A percentile compares a stretch with the other conserved stretches of the same genome.
Conservation (phyloP, 2,113 vertebrate species). For the Meriones unguiculatus region DNA sequence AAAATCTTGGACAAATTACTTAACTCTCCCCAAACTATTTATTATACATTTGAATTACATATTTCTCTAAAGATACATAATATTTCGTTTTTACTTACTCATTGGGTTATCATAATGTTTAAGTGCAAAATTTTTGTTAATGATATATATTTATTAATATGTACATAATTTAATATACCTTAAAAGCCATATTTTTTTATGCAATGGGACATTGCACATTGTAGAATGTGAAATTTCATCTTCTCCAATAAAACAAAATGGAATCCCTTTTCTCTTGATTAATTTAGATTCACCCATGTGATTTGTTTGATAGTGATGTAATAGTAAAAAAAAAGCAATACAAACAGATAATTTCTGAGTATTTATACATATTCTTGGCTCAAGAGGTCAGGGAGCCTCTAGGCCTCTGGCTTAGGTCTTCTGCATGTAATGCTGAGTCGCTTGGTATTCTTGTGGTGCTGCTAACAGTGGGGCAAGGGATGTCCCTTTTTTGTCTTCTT, state of each 20-base stretch:
- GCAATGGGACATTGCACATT: background rate
- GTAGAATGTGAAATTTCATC: background rate
- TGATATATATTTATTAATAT: background rate
- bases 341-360: background rate
- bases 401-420: no score
- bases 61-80: background rate
- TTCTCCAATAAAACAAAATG: background rate
- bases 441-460: no score
- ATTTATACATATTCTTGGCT: background rate
- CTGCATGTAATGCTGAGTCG: no score
- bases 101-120: background rate
- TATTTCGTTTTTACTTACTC: background rate
- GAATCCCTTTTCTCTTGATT: background rate
- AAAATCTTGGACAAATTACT: background rate
- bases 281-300: background rate
- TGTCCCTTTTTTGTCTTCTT: no score
- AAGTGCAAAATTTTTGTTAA: background rate
- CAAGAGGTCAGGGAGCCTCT: no score
- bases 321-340: background rate
- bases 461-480: no score
- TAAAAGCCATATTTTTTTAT: background rate
- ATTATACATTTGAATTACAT: background rate
- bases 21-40: background rate
- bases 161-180: background rate
- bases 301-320: background rate